Base-by-base conservation (phyloP, 2,113 vertebrate species). In the Salvelinus fontinalis region DNA sequence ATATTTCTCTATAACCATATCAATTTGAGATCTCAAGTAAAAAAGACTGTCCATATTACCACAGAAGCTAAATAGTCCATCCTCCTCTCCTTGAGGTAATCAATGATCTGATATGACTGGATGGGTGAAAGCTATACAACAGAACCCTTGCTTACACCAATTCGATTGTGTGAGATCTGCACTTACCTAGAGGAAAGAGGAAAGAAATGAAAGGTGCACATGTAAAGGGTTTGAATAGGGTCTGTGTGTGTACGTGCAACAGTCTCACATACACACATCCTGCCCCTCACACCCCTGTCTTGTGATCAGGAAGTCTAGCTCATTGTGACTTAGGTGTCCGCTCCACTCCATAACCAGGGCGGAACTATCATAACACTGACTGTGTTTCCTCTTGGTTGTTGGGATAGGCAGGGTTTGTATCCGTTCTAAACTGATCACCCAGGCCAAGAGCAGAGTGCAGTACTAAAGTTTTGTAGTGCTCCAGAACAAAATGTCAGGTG, bases 231-330 rank as follows among this genome's bases (percentile, higher is more conserved):
- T 7, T 70, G 68, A 70, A 27, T 51, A 0, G 3, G 49, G 49
- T 16, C 49, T 73, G 57, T 76, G 81, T 62, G 78, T 62, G 78
- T 86, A 88, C 85, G 90, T 92, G 90, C 88, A 57, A 29, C 57
- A 64, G 13, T 48, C 26, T 62, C 64, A 72, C 8, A 62, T 16
- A 14, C 44, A 59, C 44, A 67, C 44, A 49, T 75, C 6, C 24
- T 65, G 26, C 81, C 75, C 31, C 73, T 22, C 81, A 86, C 62
- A 64, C 14, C 3, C 18, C 16, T 20, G 29, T 70, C 69, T 73
- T 74, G 79, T 87, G 85, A 88, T 44, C 24, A 18, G 26, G 49
- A 49, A 75, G 13, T 26, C 51, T 54, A 14, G 12, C 39, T 4
- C 16, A 54, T 18, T 16, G 51, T 18, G 51, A 54, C 16, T 18